Base-by-base conservation (phyloP, 2,888 invertebrate genomes). In the Oxyteleia sp. region DNA sequence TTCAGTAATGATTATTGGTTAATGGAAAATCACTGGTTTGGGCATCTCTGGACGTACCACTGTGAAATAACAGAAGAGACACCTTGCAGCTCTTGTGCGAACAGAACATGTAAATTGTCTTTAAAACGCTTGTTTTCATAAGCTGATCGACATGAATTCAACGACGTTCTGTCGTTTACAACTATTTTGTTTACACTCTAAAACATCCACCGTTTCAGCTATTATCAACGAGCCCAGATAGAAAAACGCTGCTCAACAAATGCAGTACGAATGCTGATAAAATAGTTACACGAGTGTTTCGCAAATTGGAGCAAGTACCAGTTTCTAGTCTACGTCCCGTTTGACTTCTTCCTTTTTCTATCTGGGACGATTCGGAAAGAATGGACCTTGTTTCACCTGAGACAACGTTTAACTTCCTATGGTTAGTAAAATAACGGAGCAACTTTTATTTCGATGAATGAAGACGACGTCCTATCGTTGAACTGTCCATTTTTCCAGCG, bases 331-430 rank as follows among this genome's bases (percentile, higher is more conserved):
- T 32, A 32, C n/a, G n/a, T n/a, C n/a, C n/a, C n/a, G n/a, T n/a
- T n/a, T n/a, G n/a, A n/a, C n/a, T n/a, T n/a, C n/a, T n/a, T n/a
- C n/a, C 5, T 41, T 47, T 61, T 61, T 68, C 68, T 76, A 61
- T 76, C 76, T 68, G 57, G 57, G 45, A 61, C 41, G 16, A 18
- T 11, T 66, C 49, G n/a, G 49, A 43, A 64, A 57, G 32, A 68
- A 68, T 76, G 76, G 76, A 76, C 68, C 53, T 57, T 45, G 53
- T 69, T 61, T 78, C 61, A 59, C 76, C 76, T 76, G 76, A 76
- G 76, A 76, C 29, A 63, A 74, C 59, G 57, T 75, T 75, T 49
- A 57, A 57, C 47, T 55, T 63, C 51, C 8, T 59, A 59, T 59
- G 59, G 8, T 74, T 74, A 64, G 47, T 63, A 29, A 35, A 35